Conservation (phyloP, 2,113 vertebrate species). For the Myocastor coypus region DNA sequence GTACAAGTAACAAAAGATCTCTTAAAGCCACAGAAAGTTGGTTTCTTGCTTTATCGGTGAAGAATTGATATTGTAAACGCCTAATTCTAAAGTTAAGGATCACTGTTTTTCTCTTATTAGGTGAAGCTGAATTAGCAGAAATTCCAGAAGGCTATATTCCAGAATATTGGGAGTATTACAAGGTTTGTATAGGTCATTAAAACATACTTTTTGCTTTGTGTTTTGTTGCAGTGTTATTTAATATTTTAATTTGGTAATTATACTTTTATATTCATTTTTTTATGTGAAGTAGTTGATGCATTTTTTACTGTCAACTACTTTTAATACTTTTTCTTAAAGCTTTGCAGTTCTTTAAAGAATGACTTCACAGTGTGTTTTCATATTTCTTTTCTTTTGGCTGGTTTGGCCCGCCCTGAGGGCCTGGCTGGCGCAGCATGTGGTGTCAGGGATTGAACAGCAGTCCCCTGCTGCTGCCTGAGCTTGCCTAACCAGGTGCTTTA, state of each 20-base stretch:
- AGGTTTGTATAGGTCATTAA: constrained; percentile 84
- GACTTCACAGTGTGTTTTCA: not conserved
- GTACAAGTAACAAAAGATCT: not conserved
- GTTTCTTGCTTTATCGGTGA: constrained; percentile 43
- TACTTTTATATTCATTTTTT: constrained; percentile 11
- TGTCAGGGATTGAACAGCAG: too few species aligned
- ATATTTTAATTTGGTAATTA: constrained; percentile 33
- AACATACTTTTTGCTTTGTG: not conserved
- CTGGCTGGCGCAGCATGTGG: too few species aligned
- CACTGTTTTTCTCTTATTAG: constrained; percentile 82
- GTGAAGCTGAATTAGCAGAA: constrained; percentile 95
- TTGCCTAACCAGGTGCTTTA: too few species aligned
- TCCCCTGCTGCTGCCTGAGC: too few species aligned
- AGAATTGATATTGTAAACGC: constrained; percentile 1
- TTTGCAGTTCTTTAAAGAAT: not conserved
- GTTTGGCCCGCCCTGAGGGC: too few species aligned
- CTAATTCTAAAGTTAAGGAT: constrained; percentile 14
- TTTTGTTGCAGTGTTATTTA: constrained; percentile 8
- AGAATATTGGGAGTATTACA: constrained; percentile 96
- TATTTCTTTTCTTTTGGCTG: too few species aligned
- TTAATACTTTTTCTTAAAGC: constrained; percentile 37
- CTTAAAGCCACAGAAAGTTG: constrained; percentile 40
- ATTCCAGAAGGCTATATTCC: constrained; percentile 94
- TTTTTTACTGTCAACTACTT: constrained; percentile 35
- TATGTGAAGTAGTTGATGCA: constrained; percentile 1